Evolutionary conservation across 2,888 invertebrate genomes (phyloP).

Genomic region (Linnaemya vulpina): DNA sequence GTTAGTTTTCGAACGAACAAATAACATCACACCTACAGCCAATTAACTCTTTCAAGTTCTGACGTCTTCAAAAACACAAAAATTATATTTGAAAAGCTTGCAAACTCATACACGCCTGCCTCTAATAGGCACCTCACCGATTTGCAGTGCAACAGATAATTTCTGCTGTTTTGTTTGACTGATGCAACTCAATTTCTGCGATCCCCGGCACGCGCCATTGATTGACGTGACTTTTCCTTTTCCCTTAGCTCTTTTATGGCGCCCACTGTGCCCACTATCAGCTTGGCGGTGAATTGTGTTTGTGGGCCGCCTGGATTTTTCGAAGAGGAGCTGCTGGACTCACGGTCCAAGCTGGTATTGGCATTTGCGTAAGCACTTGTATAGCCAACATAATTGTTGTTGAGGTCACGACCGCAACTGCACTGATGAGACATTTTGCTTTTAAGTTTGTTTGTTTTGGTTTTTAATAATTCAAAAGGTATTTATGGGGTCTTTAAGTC

Average conservation of each 20-base stretch:
- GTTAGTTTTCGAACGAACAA: background rate
- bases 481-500: background rate
- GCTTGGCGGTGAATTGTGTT: conserved; percentile 88
- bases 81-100: conserved; percentile 12
- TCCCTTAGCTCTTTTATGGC: conserved; percentile 89
- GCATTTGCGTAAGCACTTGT: conserved; percentile 82
- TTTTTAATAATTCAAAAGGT: conserved; percentile 18
- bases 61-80: conserved; percentile 3
- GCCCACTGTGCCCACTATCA: conserved; percentile 88
- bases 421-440: conserved; percentile 83
- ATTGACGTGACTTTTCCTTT: conserved; percentile 87
- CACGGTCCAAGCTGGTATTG: conserved; percentile 80
- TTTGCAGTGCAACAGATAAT: conserved; percentile 1
- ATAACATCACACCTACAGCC: conserved; percentile 32
- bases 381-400: conserved; percentile 83
- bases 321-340: conserved; percentile 75
- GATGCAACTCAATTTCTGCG: conserved; percentile 78
- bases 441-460: conserved; percentile 58
- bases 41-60: background rate
- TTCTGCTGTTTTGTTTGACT: conserved; percentile 2
- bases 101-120: conserved; percentile 11
- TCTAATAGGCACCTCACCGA: conserved; percentile 5
- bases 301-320: conserved; percentile 75
- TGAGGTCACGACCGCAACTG: conserved; percentile 83
- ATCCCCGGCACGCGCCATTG: conserved; percentile 81